Evolutionary conservation across 2,797 vertebrate genomes (phyloP).

Genomic region (Taeniopygia guttata): DNA sequence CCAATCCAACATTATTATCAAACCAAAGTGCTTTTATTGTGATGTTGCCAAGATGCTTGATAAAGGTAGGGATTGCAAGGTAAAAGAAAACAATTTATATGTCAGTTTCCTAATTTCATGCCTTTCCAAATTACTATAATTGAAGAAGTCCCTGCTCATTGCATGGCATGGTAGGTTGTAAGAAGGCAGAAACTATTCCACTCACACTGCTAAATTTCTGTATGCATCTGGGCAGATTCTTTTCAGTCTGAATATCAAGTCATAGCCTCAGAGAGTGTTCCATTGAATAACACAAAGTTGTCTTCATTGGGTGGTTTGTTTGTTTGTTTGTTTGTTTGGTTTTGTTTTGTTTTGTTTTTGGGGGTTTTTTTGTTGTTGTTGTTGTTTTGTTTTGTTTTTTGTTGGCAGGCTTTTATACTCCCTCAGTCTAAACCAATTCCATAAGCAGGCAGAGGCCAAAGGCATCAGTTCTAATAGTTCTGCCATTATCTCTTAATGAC

Average conservation of each 20-base stretch:
- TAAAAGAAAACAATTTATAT: too few relatives aligned
- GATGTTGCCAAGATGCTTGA: not conserved
- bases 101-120: not conserved
- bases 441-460: not conserved
- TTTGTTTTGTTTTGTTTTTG: too few relatives aligned
- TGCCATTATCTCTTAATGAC: constrained; percentile 2
- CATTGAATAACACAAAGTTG: not conserved
- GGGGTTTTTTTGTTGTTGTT: too few relatives aligned
- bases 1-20: not conserved
- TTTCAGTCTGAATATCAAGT: not conserved
- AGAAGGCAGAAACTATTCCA: not conserved
- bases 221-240: not conserved
- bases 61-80: not conserved
- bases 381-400: too few relatives aligned
- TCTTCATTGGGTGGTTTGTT: too few relatives aligned
- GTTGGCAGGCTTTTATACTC: too few relatives aligned
- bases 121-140: not conserved
- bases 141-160: not conserved
- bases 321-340: too few relatives aligned
- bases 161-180: not conserved
- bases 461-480: not conserved
- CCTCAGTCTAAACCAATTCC: not conserved
- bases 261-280: not conserved
- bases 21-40: not conserved
- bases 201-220: not conserved